Base-by-base conservation (phyloP, 1,140 invertebrate genomes). In the Panagrolaimus sp. region DNA sequence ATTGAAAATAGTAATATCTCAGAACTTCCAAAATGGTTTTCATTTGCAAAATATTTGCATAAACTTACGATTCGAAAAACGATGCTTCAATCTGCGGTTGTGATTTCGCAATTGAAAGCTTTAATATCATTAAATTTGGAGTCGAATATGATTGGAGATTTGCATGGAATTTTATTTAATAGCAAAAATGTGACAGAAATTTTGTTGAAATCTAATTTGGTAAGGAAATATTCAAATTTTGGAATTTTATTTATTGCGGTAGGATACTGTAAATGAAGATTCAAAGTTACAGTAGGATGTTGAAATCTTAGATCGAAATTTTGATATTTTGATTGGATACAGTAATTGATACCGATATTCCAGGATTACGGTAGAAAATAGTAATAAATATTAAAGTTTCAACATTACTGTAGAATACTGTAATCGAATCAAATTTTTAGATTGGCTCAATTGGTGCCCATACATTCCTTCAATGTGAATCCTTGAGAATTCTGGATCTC, bases 51-150 rank as follows among this genome's bases (percentile, higher is more conserved):
- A 12, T 12, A 28, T 17, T 58, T 58, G 52, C 14, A 21, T 0
- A 24, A 28, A 58, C 28, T 58, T 8, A 58, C 52, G 1, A 58
- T 58, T 28, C 21, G 28, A 26, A 12, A 28, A 14, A 58, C 52
- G 4, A 28, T 12, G 17, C 28, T 58, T 21, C 1, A 21, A 58
- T 58, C 52, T 12, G 17, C 52, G 14, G 4, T 58, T 0, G 52
- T 58, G 3, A 28, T 58, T 21, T 58, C 52, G 0, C 52, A 58
- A 8, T n/a, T 58, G 21, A 21, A 28, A 28, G 52, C 21, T 24
- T 26, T 58, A n/a, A n/a, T 26, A 21, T 14, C 28, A n/a, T n/a
- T 58, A 12, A 58, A 58, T 58, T 58, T 58, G 52, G 52, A 58
- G 5, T 10, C 10, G 1, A 58, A 58, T 58, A 28, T 28, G 17